Base-by-base conservation (phyloP, 1,140 invertebrate species). In the Heliconius congener region DNA sequence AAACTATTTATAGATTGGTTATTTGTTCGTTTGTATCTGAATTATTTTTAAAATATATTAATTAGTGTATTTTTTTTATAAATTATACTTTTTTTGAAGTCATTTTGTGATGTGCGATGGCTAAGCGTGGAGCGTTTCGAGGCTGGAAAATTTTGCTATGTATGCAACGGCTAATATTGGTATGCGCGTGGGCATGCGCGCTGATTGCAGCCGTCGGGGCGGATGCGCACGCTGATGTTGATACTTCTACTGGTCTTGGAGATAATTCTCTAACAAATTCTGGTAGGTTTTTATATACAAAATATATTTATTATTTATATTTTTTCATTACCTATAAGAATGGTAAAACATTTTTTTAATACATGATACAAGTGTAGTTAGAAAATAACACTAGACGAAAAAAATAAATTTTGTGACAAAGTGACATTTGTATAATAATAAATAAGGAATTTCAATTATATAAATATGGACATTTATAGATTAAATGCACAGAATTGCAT, bases 201-300 rank as follows among this genome's bases (percentile, higher is more conserved):
- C 83, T 93, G 77, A 84, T 91, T 60, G 85, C 85, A 46, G 83
- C 86, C 39, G 83, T 88, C 50, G 83, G 85, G 39, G 87, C 86
- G 73, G 87, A 87, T 39, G 91, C 87, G 18, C 91, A 91, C 57
- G 86, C 93, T 30, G 91, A 93, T 80, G 91, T 94, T 72, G 93
- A 94, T 81, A 94, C 93, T 13, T 92, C 92, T 71, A 93, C 92
- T 37, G 93, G 92, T 23, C 87, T 90, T 42, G 91, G 93, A 5
- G 93, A 94, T 71, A 94, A 94, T 73, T 91, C 91, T 34, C 86
- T 94, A 19, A 92, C 91, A n/a, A 94, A 94, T 85, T 88, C 93
- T 90, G 93, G 93, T 94, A 90, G 57, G 76, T 83, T 57, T 57
- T 23, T 8, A 57, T 57, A 0, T 23, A 23, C 23, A 23, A 57